A percentile compares a stretch with the other conserved stretches of the same genome.
Conservation (phyloP, 2,888 invertebrate species). For the Phengaris alcon region DNA sequence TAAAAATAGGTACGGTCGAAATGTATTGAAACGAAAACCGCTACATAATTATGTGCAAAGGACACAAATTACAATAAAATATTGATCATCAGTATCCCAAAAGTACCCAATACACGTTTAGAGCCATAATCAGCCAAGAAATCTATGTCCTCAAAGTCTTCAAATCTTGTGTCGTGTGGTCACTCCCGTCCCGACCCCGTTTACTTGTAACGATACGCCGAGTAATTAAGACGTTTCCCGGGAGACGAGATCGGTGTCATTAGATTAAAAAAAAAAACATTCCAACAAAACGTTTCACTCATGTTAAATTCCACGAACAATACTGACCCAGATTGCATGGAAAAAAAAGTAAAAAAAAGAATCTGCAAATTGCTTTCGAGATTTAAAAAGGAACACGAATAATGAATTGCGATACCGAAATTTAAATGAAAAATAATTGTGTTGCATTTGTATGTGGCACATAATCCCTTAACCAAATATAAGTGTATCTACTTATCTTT, state of each 20-base stretch:
- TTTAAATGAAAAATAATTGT: slow-evolving; percentile 11
- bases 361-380: slow-evolving; percentile 15
- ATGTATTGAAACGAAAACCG: too few relatives aligned
- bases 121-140: too few relatives aligned
- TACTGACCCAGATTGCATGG: slow-evolving; percentile 44
- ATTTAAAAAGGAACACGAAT: slow-evolving; percentile 1
- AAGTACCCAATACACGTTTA: too few relatives aligned
- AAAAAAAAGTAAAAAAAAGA: slow-evolving; percentile 30
- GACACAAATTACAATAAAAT: too few relatives aligned
- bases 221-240: slow-evolving; percentile 56
- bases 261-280: slow-evolving; percentile 47
- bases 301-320: slow-evolving; percentile 47
- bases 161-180: background rate
- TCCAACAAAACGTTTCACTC: slow-evolving; percentile 44
- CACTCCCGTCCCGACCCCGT: slow-evolving; percentile 45
- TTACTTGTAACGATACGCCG: slow-evolving; percentile 47
- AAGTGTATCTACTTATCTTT: slow-evolving; percentile 8
- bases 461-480: background rate
- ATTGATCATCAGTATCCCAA: too few relatives aligned
- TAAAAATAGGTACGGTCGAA: too few relatives aligned
- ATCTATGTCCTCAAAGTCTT: background rate
- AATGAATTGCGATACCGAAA: background rate
- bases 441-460: slow-evolving; percentile 1
- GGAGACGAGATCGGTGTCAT: slow-evolving; percentile 50
- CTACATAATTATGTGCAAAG: too few relatives aligned